These are phyloP conservation scores for Coranthus polyacanthus DNA, from an alignment of 2,797 vertebrate species.

Conservation along the genomic window DNA sequence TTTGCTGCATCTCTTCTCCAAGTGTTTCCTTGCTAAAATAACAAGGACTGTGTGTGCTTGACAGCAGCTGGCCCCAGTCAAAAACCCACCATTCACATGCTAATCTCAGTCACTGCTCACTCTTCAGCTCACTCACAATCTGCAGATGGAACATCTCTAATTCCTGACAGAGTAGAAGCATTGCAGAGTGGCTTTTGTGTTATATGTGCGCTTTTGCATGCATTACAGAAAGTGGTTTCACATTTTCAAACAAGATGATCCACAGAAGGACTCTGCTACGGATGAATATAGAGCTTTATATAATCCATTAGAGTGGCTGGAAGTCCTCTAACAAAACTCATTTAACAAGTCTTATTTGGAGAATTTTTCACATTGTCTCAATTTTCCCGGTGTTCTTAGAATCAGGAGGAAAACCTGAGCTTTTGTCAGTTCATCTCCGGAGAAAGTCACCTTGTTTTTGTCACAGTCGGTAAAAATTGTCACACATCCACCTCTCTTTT, in stretches of 20 bases:
- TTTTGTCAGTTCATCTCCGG: conserved; percentile 4
- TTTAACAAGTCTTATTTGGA: background rate
- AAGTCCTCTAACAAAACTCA: conserved; percentile 29
- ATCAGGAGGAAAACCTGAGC: background rate
- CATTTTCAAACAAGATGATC: conserved; percentile 51
- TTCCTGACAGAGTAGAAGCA: conserved; percentile 39
- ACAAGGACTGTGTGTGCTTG: conserved; percentile 74
- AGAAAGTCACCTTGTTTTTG: conserved; percentile 21
- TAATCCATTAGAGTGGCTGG: conserved; percentile 47
- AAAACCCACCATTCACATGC: conserved; percentile 77
- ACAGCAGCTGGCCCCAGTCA: conserved; percentile 74
- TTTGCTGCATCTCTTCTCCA: conserved; percentile 18
- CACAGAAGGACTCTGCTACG: conserved; percentile 6
- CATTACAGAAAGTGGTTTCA: conserved; percentile 64
- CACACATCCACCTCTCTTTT: conserved; percentile 39
- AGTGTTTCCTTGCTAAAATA: conserved; percentile 58
- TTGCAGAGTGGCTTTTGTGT: conserved; percentile 65
- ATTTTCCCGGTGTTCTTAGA: too few relatives aligned
- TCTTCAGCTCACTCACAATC: conserved; percentile 56
- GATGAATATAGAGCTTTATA: conserved; percentile 42
- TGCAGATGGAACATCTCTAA: conserved; percentile 68
- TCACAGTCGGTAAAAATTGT: conserved; percentile 25
- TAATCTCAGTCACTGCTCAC: conserved; percentile 77
- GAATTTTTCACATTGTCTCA: background rate
- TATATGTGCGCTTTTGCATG: conserved; percentile 61